A percentile compares a stretch with the other conserved stretches of the same genome.
Conservation (phyloP, 2,888 invertebrate genomes). For the Coelopa pilipes region DNA sequence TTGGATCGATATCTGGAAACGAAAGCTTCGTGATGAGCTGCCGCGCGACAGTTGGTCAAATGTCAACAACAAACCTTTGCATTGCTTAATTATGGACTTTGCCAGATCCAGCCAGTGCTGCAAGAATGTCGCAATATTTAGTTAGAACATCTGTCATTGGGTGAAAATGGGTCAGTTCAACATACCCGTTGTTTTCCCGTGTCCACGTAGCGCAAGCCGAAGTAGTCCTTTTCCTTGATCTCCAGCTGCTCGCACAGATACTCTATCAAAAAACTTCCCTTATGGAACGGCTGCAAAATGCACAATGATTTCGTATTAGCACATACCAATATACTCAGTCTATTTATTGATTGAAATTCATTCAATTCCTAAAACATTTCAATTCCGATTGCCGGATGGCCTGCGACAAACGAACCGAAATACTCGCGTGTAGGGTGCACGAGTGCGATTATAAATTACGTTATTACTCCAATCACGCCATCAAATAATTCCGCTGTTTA, state of each 20-base stretch:
- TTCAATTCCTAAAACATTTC: background rate
- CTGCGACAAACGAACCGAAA: background rate
- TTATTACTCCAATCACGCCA: conserved; percentile 25
- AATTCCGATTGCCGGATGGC: background rate
- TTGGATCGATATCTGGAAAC: conserved; percentile 85
- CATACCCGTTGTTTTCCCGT: conserved; percentile 87
- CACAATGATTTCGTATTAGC: background rate
- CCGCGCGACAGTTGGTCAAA: conserved; percentile 7
- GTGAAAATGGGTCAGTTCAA: conserved; percentile 15
- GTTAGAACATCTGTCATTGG: background rate
- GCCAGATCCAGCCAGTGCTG: conserved; percentile 95
- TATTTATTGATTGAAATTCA: background rate
- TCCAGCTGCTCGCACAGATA: conserved; percentile 91
- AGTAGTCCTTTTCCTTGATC: conserved; percentile 92
- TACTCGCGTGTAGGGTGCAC: too few species aligned
- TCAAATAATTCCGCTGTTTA: conserved; percentile 7
- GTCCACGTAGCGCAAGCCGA: conserved; percentile 93
- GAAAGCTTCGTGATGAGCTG: background rate
- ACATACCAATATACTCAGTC: background rate
- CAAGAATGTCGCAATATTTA: conserved; percentile 51
- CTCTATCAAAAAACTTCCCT: conserved; percentile 89
- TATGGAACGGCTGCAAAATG: conserved; percentile 79
- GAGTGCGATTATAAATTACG: conserved; percentile 15
- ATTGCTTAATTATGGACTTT: conserved; percentile 90
- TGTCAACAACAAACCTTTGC: conserved; percentile 76